phyloP scores from a whole-genome alignment of 2,113 vertebrate species.

The Poecile atricapillus region DNA sequence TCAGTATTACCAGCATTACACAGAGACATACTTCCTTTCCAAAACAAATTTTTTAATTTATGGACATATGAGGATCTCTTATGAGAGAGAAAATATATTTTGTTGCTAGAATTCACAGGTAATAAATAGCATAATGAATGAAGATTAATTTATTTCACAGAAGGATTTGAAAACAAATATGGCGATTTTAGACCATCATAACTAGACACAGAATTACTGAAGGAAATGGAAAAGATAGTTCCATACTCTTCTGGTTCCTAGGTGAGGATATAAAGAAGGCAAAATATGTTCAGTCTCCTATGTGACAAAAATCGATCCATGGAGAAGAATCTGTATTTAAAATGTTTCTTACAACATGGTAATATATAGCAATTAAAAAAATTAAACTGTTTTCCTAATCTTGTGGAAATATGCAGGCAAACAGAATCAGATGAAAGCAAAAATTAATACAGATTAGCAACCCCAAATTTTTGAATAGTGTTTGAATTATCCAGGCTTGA shows the following conservation, averaged over 20 bases:
- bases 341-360: neutral
- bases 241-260: neutral
- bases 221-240: neutral
- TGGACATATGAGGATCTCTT: neutral
- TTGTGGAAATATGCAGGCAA: neutral
- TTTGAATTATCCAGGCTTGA: neutral
- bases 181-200: neutral
- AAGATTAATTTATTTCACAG: neutral
- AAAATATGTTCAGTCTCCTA: neutral
- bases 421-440: neutral
- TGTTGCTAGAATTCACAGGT: neutral
- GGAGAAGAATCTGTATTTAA: neutral
- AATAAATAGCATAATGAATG: neutral
- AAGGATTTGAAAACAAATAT: neutral
- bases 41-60: neutral
- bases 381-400: neutral
- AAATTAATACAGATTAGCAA: neutral
- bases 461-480: neutral
- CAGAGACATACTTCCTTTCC: neutral
- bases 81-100: neutral
- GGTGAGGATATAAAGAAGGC: neutral
- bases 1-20: neutral
- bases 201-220: neutral
- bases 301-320: neutral
- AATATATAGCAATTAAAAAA: neutral